phyloP scores from a whole-genome alignment of 2,797 vertebrate species.

The Phaenicophaeus curvirostris region DNA sequence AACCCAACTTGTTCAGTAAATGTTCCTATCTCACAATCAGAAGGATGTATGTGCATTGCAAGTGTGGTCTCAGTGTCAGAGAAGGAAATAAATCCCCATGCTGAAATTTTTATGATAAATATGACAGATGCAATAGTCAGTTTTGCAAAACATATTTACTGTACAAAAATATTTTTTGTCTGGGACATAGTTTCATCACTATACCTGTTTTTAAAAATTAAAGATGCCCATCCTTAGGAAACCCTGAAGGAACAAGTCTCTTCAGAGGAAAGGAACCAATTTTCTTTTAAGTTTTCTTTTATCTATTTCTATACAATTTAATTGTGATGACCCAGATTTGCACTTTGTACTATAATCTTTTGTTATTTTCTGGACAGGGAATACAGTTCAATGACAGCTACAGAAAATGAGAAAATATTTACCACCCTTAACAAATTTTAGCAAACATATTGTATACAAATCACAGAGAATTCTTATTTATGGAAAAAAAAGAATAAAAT shows the following conservation, averaged over 20 bases:
- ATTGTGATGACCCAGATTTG: slow-evolving; percentile 69
- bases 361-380: slow-evolving; percentile 51
- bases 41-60: neutral
- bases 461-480: neutral
- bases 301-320: slow-evolving; percentile 67
- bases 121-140: neutral
- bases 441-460: neutral
- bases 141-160: slow-evolving; percentile 37
- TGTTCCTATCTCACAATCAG: neutral
- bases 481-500: neutral
- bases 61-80: neutral
- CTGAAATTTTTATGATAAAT: neutral
- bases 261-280: slow-evolving; percentile 51
- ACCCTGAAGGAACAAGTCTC: slow-evolving; percentile 55
- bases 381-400: slow-evolving; percentile 36
- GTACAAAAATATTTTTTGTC: slow-evolving; percentile 44
- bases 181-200: neutral
- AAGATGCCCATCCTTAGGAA: slow-evolving; percentile 49
- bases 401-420: neutral
- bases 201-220: slow-evolving; percentile 60
- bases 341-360: slow-evolving; percentile 16
- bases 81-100: neutral
- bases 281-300: slow-evolving; percentile 70
- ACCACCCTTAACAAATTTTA: neutral
- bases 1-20: neutral